A percentile compares a stretch with the other conserved stretches of the same genome.
These are phyloP conservation scores for Solen grandis DNA, from an alignment of 1,140 invertebrate species.

Conservation along the genomic window DNA sequence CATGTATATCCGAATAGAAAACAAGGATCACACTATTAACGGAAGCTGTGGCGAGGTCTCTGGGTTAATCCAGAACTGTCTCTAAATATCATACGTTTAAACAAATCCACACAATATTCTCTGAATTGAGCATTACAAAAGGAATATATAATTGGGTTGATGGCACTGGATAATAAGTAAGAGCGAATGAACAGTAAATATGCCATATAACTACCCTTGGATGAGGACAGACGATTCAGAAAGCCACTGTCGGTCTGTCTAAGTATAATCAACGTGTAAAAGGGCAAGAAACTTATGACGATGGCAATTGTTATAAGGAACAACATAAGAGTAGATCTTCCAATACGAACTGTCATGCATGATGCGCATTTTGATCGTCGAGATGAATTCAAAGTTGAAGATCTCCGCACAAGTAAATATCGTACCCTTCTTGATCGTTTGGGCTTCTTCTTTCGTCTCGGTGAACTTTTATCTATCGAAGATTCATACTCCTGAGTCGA, in stretches of 20 bases:
- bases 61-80: too few species aligned
- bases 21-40: too few species aligned
- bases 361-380: too few species aligned
- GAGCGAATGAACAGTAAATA: conserved; percentile 44
- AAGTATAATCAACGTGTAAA: conserved; percentile 34
- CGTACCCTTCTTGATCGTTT: too few species aligned
- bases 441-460: not conserved
- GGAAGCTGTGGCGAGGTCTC: too few species aligned
- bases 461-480: too few species aligned
- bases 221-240: not conserved
- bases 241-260: conserved; percentile 39
- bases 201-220: conserved; percentile 9
- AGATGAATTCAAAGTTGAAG: too few species aligned
- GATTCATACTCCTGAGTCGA: not conserved
- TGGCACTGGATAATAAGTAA: conserved; percentile 46
- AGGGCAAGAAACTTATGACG: conserved; percentile 43
- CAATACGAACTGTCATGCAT: too few species aligned
- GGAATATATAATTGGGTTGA: conserved; percentile 51
- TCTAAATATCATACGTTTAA: too few species aligned
- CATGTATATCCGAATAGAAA: too few species aligned
- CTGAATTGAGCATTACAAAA: conserved; percentile 53
- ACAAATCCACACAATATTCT: conserved; percentile 8
- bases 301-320: conserved; percentile 44
- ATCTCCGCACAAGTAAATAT: too few species aligned
- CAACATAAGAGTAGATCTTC: conserved; percentile 46